phyloP scores from a whole-genome alignment of 2,888 invertebrate species.

The Phaonia tiefii region DNA sequence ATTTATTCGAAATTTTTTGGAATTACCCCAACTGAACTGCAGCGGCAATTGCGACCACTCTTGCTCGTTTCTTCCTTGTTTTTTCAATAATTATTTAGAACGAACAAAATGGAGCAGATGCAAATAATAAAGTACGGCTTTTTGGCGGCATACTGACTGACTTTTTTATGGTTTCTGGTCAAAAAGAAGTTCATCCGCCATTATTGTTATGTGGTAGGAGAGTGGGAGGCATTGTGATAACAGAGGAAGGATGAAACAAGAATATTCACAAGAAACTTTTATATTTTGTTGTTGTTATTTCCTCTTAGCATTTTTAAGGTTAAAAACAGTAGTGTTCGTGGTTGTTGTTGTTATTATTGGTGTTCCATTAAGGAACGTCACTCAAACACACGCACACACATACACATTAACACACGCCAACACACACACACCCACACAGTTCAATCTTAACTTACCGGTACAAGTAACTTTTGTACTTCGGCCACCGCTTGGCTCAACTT shows the following conservation, averaged over 20 bases:
- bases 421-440: background rate
- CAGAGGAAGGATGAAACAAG: too few relatives aligned
- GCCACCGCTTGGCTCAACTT: constrained; percentile 98
- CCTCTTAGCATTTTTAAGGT: background rate
- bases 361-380: background rate
- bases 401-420: background rate
- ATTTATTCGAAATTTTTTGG: too few relatives aligned
- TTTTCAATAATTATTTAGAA: too few relatives aligned
- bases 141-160: background rate
- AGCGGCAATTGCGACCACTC: too few relatives aligned
- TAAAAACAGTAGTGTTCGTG: constrained; percentile 13
- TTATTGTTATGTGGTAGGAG: background rate
- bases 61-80: too few relatives aligned
- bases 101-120: too few relatives aligned
- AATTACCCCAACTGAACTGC: too few relatives aligned
- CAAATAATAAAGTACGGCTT: background rate
- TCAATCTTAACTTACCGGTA: constrained; percentile 89
- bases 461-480: constrained; percentile 98
- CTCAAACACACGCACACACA: too few relatives aligned
- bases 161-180: background rate
- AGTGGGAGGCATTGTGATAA: too few relatives aligned
- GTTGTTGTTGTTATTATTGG: background rate
- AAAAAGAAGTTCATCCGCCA: background rate
- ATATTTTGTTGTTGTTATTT: background rate
- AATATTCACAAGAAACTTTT: background rate